Base-by-base conservation (phyloP, 2,113 vertebrate species). In the Polyodon spathula region DNA sequence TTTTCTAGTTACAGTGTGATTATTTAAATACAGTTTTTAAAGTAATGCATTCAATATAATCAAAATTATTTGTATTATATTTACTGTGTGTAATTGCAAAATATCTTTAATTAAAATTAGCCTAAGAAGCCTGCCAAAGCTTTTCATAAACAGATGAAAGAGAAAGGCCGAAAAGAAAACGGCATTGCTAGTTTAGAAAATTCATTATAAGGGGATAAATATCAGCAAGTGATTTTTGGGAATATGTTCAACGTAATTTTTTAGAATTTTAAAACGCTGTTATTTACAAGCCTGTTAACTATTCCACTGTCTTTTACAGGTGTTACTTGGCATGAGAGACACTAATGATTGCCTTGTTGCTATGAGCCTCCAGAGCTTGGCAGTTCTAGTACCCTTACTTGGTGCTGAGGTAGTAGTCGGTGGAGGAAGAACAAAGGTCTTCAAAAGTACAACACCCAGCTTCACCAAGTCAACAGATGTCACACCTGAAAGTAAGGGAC, bases 361-460 rank as follows among this genome's bases (percentile, higher is more conserved):
- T 0, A 88, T 91, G 77, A 98, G 94, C 0, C 88, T 99, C 65
- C 94, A 92, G 71, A 90, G 93, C 78, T 76, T 99, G 37, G 94
- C 95, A 0, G 89, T 93, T 64, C 77, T 99, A 5, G 96, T 99
- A 54, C 95, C 95, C 4, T 67, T 97, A 5, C 89, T 99, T 0
- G 96, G 96, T 39, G 94, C 96, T 48, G 90, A 98, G 42, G 90
- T 96, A 40, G 96, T 99, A 50, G 93, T 99, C 17, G 96, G 96
- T 40, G 96, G 96, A 60, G 89, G 93, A 72, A 87, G 95, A 76
- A 88, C 76, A 0, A 98, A 94, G 76, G 93, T 99, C 74, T 99
- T 99, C 80, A 99, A 96, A 80, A 81, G 89, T 65, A 92, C 90
- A 37, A 91, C 87, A 2, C 96, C 96, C 6, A 90, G 91, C 69